Evolutionary conservation across 2,797 vertebrate genomes (phyloP).

Genomic region (Tokudaia tokunoshimensis): DNA sequence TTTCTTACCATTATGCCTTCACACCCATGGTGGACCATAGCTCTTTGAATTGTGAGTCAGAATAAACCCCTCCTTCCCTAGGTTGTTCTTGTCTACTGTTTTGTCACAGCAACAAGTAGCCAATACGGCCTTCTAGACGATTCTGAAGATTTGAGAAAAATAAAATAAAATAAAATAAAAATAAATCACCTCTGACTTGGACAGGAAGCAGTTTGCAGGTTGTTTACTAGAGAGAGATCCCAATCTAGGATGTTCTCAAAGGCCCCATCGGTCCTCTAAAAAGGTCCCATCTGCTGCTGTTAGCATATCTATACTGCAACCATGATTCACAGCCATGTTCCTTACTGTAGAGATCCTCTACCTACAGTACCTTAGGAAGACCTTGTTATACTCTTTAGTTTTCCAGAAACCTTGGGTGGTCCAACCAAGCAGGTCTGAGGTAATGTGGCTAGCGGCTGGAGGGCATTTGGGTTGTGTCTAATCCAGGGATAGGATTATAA

Average conservation of each 20-base stretch:
- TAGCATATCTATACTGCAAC: fast-evolving
- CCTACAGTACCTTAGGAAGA: fast-evolving
- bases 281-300: fast-evolving
- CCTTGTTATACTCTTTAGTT: fast-evolving
- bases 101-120: neutral
- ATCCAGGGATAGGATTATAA: neutral
- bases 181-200: neutral
- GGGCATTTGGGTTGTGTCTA: neutral
- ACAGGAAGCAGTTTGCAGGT: fast-evolving
- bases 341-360: neutral
- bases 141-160: neutral
- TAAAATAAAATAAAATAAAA: too few relatives aligned
- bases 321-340: fast-evolving
- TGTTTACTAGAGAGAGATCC: fast-evolving
- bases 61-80: neutral
- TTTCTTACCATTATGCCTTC: too few relatives aligned
- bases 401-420: neutral
- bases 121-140: neutral
- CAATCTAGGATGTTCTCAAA: fast-evolving
- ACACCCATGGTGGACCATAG: too few relatives aligned
- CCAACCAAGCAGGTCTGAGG: too few relatives aligned
- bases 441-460: neutral
- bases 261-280: fast-evolving
- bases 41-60: neutral
- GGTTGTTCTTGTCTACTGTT: neutral